These are phyloP conservation scores for Murina feae DNA, from an alignment of 2,113 vertebrate genomes.

Conservation along the genomic window DNA sequence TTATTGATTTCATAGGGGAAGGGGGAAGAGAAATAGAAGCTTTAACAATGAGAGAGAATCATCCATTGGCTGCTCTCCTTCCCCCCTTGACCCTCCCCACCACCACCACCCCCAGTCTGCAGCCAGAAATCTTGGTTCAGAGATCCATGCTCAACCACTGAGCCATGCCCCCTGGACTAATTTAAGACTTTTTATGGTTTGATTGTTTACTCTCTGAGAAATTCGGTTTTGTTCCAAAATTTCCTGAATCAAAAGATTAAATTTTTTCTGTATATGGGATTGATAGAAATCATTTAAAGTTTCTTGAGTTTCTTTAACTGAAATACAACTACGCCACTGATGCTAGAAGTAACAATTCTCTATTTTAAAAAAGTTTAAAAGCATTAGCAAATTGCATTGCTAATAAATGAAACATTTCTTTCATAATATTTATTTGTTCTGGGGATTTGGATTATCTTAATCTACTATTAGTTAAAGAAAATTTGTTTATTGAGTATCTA, in stretches of 20 bases:
- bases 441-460: conserved; percentile 5
- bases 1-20: too few species aligned
- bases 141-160: too few species aligned
- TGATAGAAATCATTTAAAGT: conserved; percentile 13
- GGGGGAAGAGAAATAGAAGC: too few species aligned
- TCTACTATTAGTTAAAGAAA: conserved; percentile 1
- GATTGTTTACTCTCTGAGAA: conserved; percentile 24
- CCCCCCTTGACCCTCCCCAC: too few species aligned
- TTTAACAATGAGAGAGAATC: too few species aligned
- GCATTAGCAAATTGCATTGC: neutral
- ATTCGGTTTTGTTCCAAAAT: conserved; percentile 36
- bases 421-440: conserved; percentile 14
- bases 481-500: neutral
- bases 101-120: too few species aligned
- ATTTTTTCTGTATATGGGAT: conserved; percentile 8
- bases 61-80: too few species aligned
- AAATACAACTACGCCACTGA: conserved; percentile 10
- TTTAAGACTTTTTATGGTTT: conserved; percentile 55
- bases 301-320: conserved; percentile 40
- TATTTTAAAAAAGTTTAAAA: conserved; percentile 19
- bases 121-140: too few species aligned
- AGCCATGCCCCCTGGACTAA: neutral
- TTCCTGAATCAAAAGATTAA: conserved; percentile 1
- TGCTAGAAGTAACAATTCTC: neutral
- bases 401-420: conserved; percentile 30